phyloP scores from a whole-genome alignment of 1,140 invertebrate species.

The Aethina tumida region DNA sequence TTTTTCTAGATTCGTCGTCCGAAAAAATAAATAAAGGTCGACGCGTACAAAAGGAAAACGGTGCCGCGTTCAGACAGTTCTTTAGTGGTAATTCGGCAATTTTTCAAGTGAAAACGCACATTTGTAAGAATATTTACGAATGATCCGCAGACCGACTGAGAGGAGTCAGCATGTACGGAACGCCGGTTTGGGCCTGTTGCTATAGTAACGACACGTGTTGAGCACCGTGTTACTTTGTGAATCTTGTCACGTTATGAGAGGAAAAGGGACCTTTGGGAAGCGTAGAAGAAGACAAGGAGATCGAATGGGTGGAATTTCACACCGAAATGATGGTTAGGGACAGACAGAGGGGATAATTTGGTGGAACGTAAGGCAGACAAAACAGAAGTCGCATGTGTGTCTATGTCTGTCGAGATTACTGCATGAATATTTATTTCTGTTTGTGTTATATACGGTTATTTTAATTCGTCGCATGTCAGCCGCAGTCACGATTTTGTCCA shows the following conservation, averaged over 20 bases:
- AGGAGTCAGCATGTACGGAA: slow-evolving; percentile 25
- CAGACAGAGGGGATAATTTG: slow-evolving; percentile 16
- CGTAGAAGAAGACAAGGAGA: slow-evolving; percentile 27
- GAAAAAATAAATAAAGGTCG: no score
- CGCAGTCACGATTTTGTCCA: no score
- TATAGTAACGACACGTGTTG: slow-evolving; percentile 38
- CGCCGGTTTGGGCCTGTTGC: slow-evolving; percentile 29
- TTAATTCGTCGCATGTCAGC: no score
- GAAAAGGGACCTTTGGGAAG: slow-evolving; percentile 35
- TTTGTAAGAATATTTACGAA: slow-evolving; percentile 28
- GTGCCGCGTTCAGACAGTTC: no score
- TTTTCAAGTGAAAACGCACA: no score
- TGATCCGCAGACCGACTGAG: slow-evolving; percentile 23
- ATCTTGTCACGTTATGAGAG: slow-evolving; percentile 38
- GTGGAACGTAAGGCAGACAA: slow-evolving; percentile 10
- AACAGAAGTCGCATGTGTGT: no score
- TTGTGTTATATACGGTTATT: no score
- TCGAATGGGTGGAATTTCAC: slow-evolving; percentile 14
- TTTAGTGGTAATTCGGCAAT: no score
- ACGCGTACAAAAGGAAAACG: no score
- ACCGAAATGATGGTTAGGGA: slow-evolving; percentile 19
- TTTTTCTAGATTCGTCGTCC: no score
- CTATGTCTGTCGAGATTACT: no score
- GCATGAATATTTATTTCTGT: no score
- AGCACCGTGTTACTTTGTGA: slow-evolving; percentile 36